These are phyloP conservation scores for Polymixis lichenea DNA, from an alignment of 2,888 invertebrate species.

Conservation along the genomic window DNA sequence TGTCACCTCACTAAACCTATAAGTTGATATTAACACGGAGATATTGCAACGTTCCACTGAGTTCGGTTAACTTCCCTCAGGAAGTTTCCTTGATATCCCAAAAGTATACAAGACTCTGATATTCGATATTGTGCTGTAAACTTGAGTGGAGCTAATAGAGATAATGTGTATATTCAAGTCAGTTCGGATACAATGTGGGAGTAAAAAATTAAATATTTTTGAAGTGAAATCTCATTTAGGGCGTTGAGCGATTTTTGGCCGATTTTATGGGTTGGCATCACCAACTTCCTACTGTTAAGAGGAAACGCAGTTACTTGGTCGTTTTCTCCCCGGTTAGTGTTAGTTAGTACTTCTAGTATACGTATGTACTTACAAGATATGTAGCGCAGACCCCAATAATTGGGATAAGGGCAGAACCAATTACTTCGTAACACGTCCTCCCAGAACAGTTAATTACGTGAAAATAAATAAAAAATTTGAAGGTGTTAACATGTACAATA, in stretches of 20 bases:
- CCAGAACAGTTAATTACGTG: too few species aligned
- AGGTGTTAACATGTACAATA: too few species aligned
- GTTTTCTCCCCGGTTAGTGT: too few species aligned
- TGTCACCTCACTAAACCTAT: slow-evolving; percentile 68
- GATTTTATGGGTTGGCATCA: neutral
- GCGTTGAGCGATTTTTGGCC: neutral
- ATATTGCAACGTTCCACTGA: slow-evolving; percentile 63
- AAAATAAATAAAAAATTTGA: too few species aligned
- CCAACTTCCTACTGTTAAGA: neutral
- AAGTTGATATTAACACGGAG: slow-evolving; percentile 65
- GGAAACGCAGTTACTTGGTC: neutral
- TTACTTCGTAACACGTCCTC: too few species aligned
- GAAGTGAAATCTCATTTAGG: neutral
- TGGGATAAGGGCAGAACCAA: too few species aligned
- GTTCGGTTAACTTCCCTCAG: slow-evolving; percentile 46
- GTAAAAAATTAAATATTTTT: neutral
- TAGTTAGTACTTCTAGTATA: too few species aligned
- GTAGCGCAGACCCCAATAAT: too few species aligned
- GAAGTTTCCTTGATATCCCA: slow-evolving; percentile 55
- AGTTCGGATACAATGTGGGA: neutral
- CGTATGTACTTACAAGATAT: too few species aligned
- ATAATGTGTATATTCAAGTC: slow-evolving; percentile 7
- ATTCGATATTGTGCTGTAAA: slow-evolving; percentile 45
- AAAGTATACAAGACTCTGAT: slow-evolving; percentile 56
- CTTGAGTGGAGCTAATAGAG: neutral